Conservation (phyloP, 2,888 invertebrate species). For the Vesta saturnalis region DNA sequence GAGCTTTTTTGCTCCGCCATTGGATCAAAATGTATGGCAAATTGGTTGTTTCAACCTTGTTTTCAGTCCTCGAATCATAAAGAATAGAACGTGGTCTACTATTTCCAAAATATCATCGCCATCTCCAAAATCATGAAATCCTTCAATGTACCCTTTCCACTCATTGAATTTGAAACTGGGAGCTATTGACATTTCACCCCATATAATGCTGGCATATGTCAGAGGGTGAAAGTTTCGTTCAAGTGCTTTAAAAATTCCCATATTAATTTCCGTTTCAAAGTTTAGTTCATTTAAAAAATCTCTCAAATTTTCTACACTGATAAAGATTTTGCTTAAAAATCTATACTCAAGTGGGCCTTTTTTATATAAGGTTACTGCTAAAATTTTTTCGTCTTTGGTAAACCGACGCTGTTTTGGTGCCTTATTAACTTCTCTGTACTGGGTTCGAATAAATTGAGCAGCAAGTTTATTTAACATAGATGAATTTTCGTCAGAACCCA, state of each 20-base stretch:
- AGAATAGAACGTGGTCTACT: constrained; percentile 46
- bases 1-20: constrained; percentile 2
- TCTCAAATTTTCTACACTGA: background rate
- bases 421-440: background rate
- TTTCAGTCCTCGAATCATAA: constrained; percentile 39
- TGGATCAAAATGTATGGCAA: background rate
- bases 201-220: background rate
- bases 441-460: background rate
- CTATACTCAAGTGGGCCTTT: too few species aligned
- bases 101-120: constrained; percentile 25
- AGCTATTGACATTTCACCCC: background rate
- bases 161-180: background rate
- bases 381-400: background rate
- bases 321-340: too few species aligned
- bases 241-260: background rate
- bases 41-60: constrained; percentile 14
- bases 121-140: constrained; percentile 34
- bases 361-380: background rate
- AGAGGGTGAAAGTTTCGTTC: background rate
- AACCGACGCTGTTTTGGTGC: too few species aligned
- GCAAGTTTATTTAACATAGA: background rate
- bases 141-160: constrained; percentile 1
- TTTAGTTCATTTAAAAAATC: background rate
- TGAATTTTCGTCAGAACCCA: background rate
- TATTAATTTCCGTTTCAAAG: background rate